Base-by-base conservation (phyloP, 2,797 vertebrate genomes). In the Pseudochirops cupreus region DNA sequence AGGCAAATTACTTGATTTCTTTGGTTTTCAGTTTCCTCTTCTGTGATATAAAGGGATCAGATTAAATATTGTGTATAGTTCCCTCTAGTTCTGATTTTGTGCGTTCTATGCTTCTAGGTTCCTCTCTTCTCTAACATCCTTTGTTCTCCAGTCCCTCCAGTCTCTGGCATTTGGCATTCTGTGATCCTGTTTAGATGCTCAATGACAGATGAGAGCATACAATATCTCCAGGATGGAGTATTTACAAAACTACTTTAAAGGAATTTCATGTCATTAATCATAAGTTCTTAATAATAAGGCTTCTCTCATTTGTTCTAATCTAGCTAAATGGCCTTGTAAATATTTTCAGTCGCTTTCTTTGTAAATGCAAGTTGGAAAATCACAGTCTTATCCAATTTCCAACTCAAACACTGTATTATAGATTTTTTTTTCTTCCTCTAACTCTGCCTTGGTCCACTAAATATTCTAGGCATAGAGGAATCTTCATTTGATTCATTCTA, bases 161-260 rank as follows among this genome's bases (percentile, higher is more conserved):
- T 87, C 39, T 50, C 39, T 87, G 39, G 24, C 13, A 4, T 87
- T 87, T 11, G 39, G 21, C 67, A 87, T 87, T 87, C 39, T 50
- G 2, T 82, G 74, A 87, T 92, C 0, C 0, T 97, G 95, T 98
- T 98, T 98, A 28, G 91, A 97, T 97, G 98, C 98, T 98, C 96
- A 96, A 97, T 97, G 96, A 98, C 97, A 98, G 98, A 97, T 94
- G 97, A 98, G 97, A 95, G 92, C 91, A 46, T 95, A 92, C 94
- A 96, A 94, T 93, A 96, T 98, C 96, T 97, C 96, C 90, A 33
- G 97, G 97, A 97, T 90, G 58, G 93, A 96, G 96, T 97, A 97
- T 98, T 98, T 98, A 98, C 96, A 97, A 98, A 98, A 98, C 95
- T 96, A 94, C 96, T 98, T 97, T 95, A 96, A 97, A 97, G 98